Evolutionary conservation across 2,888 invertebrate genomes (phyloP).

Genomic region (Branchellion lobata): DNA sequence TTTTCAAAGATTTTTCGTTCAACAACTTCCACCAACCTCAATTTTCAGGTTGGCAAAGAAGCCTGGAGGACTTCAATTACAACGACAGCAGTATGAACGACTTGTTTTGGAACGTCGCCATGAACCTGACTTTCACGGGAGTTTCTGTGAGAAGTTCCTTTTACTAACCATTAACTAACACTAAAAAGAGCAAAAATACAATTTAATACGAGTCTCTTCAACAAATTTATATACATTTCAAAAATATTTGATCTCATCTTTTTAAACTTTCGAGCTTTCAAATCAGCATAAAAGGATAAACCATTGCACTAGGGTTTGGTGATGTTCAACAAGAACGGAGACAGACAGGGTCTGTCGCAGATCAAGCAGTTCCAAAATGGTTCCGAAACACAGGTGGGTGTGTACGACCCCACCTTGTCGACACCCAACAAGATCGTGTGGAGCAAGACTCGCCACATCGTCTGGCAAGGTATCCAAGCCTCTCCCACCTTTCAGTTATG

Average conservation of each 20-base stretch:
- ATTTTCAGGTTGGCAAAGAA: conserved; percentile 49
- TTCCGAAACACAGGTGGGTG: conserved; percentile 49
- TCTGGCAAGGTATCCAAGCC: conserved; percentile 52
- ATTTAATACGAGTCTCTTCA: no score
- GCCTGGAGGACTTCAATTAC: conserved; percentile 53
- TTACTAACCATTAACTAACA: no score
- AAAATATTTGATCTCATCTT: no score
- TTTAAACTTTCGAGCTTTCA: no score
- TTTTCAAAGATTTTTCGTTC: no score
- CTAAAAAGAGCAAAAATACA: no score
- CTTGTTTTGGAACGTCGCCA: conserved; percentile 49
- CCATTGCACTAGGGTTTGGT: conserved; percentile 50
- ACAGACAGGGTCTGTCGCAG: conserved; percentile 51
- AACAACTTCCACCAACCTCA: neutral
- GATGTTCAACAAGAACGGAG: conserved; percentile 53
- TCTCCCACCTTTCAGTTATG: no score
- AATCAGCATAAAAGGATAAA: no score
- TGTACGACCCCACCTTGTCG: conserved; percentile 49
- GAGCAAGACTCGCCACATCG: conserved; percentile 44
- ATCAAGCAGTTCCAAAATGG: conserved; percentile 52
- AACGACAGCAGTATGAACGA: conserved; percentile 51
- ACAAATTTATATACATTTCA: no score
- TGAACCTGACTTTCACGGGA: conserved; percentile 50
- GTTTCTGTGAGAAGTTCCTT: conserved; percentile 49
- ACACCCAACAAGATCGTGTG: conserved; percentile 47